phyloP scores from a whole-genome alignment of 64 coral and sea anemone species.

The Actinia equina region DNA sequence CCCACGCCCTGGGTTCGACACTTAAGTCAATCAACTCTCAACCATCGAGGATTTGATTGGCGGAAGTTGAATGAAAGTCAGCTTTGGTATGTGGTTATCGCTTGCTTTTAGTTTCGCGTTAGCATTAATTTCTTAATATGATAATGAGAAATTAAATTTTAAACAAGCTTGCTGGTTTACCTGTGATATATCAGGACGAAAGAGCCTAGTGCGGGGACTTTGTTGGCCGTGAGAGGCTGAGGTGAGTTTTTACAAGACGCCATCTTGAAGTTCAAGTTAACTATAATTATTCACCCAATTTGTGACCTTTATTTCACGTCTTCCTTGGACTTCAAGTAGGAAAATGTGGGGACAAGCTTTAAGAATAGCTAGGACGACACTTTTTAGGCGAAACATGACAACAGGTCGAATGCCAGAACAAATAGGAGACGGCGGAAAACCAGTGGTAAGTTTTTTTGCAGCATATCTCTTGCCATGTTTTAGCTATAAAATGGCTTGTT shows the following conservation, averaged over 20 bases:
- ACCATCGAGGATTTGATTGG: too few relatives aligned
- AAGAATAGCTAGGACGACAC: slow-evolving; percentile 5
- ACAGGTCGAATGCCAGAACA: slow-evolving; percentile 38
- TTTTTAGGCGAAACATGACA: slow-evolving; percentile 29
- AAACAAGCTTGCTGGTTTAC: background rate
- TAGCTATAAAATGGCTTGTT: background rate
- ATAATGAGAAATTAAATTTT: too few relatives aligned
- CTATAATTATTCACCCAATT: background rate
- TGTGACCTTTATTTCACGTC: background rate
- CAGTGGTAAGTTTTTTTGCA: background rate
- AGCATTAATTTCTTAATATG: too few relatives aligned
- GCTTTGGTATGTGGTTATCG: too few relatives aligned
- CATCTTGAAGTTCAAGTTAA: background rate
- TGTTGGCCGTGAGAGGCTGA: slow-evolving; percentile 4
- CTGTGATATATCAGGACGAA: background rate
- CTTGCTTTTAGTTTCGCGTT: too few relatives aligned
- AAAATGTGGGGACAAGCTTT: slow-evolving; percentile 30
- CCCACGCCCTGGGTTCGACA: too few relatives aligned
- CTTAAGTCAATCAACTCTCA: too few relatives aligned
- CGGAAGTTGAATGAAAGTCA: too few relatives aligned
- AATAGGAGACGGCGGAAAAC: slow-evolving; percentile 25
- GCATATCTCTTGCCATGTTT: background rate
- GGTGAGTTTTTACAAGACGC: background rate
- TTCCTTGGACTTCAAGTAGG: background rate
- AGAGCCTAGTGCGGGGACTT: background rate